Percentiles rank a stretch among this genome's conserved stretches.
phyloP scores from a whole-genome alignment of 2,888 invertebrate genomes.

The Drosophila nigricruria region DNA sequence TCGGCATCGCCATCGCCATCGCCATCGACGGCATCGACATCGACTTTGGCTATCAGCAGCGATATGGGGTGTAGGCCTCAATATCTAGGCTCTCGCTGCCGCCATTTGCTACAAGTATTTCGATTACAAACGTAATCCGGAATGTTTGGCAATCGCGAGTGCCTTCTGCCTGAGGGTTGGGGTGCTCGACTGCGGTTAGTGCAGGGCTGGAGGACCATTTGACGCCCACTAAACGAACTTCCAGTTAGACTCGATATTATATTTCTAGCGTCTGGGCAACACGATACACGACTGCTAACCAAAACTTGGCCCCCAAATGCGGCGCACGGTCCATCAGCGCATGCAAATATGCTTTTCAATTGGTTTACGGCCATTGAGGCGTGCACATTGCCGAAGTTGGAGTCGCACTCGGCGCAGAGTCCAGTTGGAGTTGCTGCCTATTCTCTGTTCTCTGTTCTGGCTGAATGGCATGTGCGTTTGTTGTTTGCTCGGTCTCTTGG shows the following conservation, averaged over 20 bases:
- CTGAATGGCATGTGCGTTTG: conserved; percentile 46
- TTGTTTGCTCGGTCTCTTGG: conserved; percentile 48
- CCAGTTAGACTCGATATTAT: conserved; percentile 66
- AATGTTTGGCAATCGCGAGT: conserved; percentile 56
- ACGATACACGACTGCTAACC: conserved; percentile 42
- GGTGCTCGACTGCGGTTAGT: conserved; percentile 19
- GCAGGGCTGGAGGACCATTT: conserved; percentile 31
- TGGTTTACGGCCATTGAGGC: conserved; percentile 76
- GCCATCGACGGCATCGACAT: conserved; percentile 25
- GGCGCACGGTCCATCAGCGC: conserved; percentile 71
- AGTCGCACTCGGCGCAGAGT: conserved; percentile 9
- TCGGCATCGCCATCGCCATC: conserved; percentile 19
- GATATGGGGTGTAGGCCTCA: conserved; percentile 43
- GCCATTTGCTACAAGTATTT: conserved; percentile 59
- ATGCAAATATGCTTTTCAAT: conserved; percentile 81
- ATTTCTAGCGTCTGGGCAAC: conserved; percentile 56
- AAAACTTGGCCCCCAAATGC: conserved; percentile 32
- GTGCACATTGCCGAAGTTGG: conserved; percentile 50
- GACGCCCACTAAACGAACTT: conserved; percentile 62
- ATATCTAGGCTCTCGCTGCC: conserved; percentile 34
- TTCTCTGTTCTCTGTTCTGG: not conserved
- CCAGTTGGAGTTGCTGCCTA: not conserved
- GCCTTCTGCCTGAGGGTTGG: conserved; percentile 30
- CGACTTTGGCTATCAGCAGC: conserved; percentile 26
- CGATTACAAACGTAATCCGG: conserved; percentile 66